Evolutionary conservation across 2,888 invertebrate species (phyloP).

Genomic region (Phalera bucephala): DNA sequence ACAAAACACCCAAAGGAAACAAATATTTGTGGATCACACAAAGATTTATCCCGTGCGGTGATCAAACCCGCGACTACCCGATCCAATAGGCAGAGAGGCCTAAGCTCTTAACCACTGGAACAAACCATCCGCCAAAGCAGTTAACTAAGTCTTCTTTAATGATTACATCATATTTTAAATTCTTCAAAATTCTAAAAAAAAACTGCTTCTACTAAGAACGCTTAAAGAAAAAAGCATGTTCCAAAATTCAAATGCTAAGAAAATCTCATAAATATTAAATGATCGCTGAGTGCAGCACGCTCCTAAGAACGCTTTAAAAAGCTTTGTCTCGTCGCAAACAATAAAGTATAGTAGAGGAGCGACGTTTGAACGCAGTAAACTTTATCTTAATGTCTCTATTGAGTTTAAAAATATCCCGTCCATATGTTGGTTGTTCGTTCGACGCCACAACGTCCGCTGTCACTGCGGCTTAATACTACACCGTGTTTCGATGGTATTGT

Average conservation of each 20-base stretch:
- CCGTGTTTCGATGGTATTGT: slow-evolving; percentile 26
- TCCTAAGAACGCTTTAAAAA: slow-evolving; percentile 68
- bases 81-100: too few species aligned
- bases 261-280: slow-evolving; percentile 58
- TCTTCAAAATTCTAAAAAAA: too few species aligned
- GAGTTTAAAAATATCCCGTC: slow-evolving; percentile 66
- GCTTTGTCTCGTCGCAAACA: slow-evolving; percentile 72
- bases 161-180: too few species aligned
- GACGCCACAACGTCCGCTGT: slow-evolving; percentile 31
- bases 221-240: slow-evolving; percentile 17
- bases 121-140: too few species aligned
- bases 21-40: too few species aligned
- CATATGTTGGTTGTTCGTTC: slow-evolving; percentile 51
- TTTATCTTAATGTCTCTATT: slow-evolving; percentile 76
- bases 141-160: too few species aligned
- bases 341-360: slow-evolving; percentile 56
- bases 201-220: too few species aligned
- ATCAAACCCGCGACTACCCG: too few species aligned
- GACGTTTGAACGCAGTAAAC: slow-evolving; percentile 59
- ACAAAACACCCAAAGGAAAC: too few species aligned
- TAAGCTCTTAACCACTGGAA: too few species aligned
- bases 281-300: slow-evolving; percentile 49
- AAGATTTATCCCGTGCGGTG: too few species aligned
- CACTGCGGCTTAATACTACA: slow-evolving; percentile 24
- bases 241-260: slow-evolving; percentile 48